These are phyloP conservation scores for Zoanthus sansibaricus DNA, from an alignment of 92 coral and sea anemone genomes.

Conservation along the genomic window DNA sequence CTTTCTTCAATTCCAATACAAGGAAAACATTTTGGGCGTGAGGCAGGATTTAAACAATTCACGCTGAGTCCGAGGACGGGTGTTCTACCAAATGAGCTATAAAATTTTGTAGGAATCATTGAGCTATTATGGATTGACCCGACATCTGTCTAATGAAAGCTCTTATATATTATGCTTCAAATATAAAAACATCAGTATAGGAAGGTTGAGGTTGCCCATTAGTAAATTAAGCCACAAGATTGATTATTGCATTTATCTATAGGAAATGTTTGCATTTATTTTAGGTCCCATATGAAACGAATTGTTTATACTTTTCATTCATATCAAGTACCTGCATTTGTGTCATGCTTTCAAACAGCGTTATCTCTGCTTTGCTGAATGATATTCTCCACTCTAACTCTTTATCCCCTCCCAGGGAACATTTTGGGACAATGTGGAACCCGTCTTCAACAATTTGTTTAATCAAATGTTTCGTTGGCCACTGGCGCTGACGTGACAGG, in stretches of 20 bases:
- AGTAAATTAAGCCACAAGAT: too few species aligned
- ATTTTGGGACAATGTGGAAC: conserved; percentile 56
- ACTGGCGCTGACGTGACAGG: conserved; percentile 47
- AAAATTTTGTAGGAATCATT: too few species aligned
- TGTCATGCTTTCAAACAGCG: conserved; percentile 54
- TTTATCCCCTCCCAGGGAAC: conserved; percentile 24
- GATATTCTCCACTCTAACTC: conserved; percentile 63
- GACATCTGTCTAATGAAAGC: background rate
- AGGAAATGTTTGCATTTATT: too few species aligned
- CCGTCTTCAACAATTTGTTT: conserved; percentile 28
- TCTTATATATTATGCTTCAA: background rate
- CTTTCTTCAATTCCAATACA: too few species aligned
- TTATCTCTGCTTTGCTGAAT: conserved; percentile 57
- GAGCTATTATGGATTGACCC: background rate
- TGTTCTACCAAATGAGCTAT: too few species aligned
- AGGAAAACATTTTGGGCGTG: too few species aligned
- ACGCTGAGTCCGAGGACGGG: too few species aligned
- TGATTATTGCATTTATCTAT: too few species aligned
- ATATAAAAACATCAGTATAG: background rate
- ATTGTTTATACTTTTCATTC: background rate
- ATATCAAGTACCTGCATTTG: conserved; percentile 8
- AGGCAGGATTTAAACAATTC: too few species aligned
- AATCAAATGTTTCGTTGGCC: conserved; percentile 30
- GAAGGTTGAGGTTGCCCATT: background rate
- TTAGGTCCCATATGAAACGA: background rate